Evolutionary conservation across 2,113 vertebrate genomes (phyloP), one percentile per base, ranked within the genome.

Genomic region (Phrynosoma platyrhinos): DNA sequence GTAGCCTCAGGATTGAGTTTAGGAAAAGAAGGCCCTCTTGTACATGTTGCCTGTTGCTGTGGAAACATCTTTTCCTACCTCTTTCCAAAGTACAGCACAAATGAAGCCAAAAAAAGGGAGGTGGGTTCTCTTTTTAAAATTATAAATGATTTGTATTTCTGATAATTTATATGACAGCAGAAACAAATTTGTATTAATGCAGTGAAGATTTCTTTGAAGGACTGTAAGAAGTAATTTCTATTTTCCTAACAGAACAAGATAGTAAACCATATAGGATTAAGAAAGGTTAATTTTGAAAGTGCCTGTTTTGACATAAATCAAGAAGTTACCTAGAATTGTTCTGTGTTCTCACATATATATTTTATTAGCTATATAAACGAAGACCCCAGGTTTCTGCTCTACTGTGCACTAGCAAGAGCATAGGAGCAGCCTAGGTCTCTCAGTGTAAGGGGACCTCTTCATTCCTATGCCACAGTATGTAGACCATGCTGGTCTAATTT

Each of bases 51-150:
- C 91, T 99, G 99, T 95, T 99, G 99, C 97, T 99, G 99, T 81
- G 99, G 99, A 88, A 99, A 99, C 97, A 99, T 99, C 96, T 99
- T 99, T 97, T 99, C 98, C 88, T 99, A 99, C 97, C 98, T 99
- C 93, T 99, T 99, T 95, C 99, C 99, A 79, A 99, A 99, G 95
- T 99, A 99, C 96, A 99, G 98, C 97, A 99, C 99, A 96, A 99
- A 99, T 85, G 99, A 99, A 96, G 99, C 99, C 92, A 99, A 99
- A 96, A 99, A 99, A 94, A 97, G 99, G 95, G 99, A 99, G 98
- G 99, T 99, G 90, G 91, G 95, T 88, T 79, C 52, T 79, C 52
- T 79, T 92, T 71, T 83, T 87, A 93, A 90, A 3, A 87, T 75
- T 94, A 47, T 87, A 72, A 47, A 53, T 71, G 40, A 0, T 52